These are phyloP conservation scores for Lithobates sylvaticus DNA, from an alignment of 2,797 vertebrate genomes.

Conservation along the genomic window DNA sequence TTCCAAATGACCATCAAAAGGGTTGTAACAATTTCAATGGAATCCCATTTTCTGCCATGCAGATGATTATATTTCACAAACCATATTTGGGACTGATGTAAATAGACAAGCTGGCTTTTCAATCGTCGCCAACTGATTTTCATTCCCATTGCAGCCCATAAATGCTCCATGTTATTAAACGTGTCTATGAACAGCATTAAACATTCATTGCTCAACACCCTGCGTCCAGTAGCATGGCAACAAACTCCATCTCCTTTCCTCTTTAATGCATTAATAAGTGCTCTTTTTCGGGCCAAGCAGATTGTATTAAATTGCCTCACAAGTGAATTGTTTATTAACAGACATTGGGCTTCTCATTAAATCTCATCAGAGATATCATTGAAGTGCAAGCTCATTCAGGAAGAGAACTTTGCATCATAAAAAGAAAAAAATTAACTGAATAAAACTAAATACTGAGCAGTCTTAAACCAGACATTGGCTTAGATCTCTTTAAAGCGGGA, in stretches of 20 bases:
- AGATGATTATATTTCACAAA: constrained; percentile 3
- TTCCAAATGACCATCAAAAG: no score
- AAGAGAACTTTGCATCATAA: constrained; percentile 11
- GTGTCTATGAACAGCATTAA: constrained; percentile 53
- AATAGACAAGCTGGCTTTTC: constrained; percentile 35
- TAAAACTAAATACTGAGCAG: neutral
- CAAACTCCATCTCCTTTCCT: constrained; percentile 31
- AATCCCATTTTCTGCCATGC: constrained; percentile 11
- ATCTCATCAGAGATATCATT: constrained; percentile 27
- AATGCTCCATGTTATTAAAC: constrained; percentile 30
- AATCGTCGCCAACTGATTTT: constrained; percentile 39
- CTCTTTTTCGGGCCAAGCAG: constrained; percentile 38
- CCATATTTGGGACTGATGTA: constrained; percentile 23
- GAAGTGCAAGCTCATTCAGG: constrained; percentile 16
- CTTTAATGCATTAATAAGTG: constrained; percentile 52
- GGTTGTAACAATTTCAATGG: neutral
- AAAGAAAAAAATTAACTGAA: neutral
- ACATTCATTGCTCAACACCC: constrained; percentile 32
- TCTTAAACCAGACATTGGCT: neutral
- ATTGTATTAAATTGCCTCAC: constrained; percentile 38
- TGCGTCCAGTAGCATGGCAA: constrained; percentile 45
- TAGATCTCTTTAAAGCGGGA: no score
- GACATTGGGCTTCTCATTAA: constrained; percentile 26
- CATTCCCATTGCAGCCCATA: constrained; percentile 32
- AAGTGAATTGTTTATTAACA: constrained; percentile 53